A percentile compares a stretch with the other conserved stretches of the same genome.
These are phyloP conservation scores for Megaleporinus macrocephalus DNA, from an alignment of 2,113 vertebrate species.

Conservation along the genomic window DNA sequence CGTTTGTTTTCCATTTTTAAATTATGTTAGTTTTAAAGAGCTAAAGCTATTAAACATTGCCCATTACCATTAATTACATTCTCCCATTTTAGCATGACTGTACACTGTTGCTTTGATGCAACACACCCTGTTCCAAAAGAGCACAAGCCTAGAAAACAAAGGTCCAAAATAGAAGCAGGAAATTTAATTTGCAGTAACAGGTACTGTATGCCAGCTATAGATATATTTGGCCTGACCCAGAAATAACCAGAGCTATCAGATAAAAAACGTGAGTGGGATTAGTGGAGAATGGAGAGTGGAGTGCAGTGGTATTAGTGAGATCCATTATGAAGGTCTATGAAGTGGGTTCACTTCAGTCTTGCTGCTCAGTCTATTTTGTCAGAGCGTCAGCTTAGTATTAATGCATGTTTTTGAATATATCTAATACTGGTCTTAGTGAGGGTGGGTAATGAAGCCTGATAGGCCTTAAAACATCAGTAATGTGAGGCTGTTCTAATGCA, in stretches of 20 bases:
- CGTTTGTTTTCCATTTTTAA: too few relatives aligned
- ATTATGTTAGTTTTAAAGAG: too few relatives aligned
- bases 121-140: neutral
- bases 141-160: neutral
- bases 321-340: slow-evolving; percentile 9
- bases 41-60: too few relatives aligned
- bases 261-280: slow-evolving; percentile 31
- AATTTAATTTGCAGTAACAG: slow-evolving; percentile 18
- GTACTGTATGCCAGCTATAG: neutral
- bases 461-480: too few relatives aligned
- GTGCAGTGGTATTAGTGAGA: slow-evolving; percentile 21
- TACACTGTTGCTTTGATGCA: neutral
- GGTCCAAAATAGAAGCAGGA: neutral
- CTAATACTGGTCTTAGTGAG: too few relatives aligned
- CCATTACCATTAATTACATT: too few relatives aligned
- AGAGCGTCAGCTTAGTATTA: too few relatives aligned
- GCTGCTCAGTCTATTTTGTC: neutral
- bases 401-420: too few relatives aligned
- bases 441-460: too few relatives aligned
- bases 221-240: slow-evolving; percentile 32
- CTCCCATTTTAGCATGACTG: neutral
- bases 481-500: too few relatives aligned
- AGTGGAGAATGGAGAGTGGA: neutral
- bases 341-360: neutral
- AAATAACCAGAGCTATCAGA: slow-evolving; percentile 38